Evolutionary conservation across 2,888 invertebrate species (phyloP), one percentile per base, ranked within the genome.

Genomic region (Xestia ashworthii): DNA sequence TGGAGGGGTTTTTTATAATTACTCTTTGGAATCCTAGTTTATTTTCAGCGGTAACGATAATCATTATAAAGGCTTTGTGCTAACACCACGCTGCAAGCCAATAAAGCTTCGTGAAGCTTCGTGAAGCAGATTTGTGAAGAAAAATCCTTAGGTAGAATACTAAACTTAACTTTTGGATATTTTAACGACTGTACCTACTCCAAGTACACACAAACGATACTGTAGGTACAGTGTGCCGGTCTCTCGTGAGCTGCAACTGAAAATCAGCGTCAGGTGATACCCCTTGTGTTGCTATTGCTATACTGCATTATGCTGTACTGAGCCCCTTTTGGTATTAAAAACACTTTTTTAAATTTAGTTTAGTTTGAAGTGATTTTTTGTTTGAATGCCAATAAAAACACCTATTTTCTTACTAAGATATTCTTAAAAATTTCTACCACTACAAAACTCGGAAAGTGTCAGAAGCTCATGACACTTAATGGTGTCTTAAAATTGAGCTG

Each of bases 91-190:
- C 19, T 5, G 16, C 64, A 44, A 73, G 44, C 55, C 65, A 44
- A 81, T 65, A 65, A 75, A 78, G 16, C 41, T 44, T 75, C 16
- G n/a, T 65, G 25, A 75, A 78, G 16, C 41, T 44, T 75, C 16
- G n/a, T 65, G 25, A 38, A n/a, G 66, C 41, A 81, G n/a, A 48
- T 81, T 50, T 46, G 22, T 12, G 12, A 44, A 44, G 58, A 46
- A 53, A 53, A 58, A 14, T 9, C 12, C 48, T 66, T 55, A 16
- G 16, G 48, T 32, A n/a, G 8, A 16, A 2, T 19, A 46, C 12
- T n/a, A 22, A 22, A 53, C 22, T 22, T 53, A 65, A n/a, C 14
- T n/a, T 65, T 46, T 60, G 44, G 32, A 74, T 53, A 48, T 74
- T 41, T 81, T 55, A 55, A 65, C n/a, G 55, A 41, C 38, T 22